Evolutionary conservation across 2,113 vertebrate genomes (phyloP).

Genomic region (Pogona vitticeps): DNA sequence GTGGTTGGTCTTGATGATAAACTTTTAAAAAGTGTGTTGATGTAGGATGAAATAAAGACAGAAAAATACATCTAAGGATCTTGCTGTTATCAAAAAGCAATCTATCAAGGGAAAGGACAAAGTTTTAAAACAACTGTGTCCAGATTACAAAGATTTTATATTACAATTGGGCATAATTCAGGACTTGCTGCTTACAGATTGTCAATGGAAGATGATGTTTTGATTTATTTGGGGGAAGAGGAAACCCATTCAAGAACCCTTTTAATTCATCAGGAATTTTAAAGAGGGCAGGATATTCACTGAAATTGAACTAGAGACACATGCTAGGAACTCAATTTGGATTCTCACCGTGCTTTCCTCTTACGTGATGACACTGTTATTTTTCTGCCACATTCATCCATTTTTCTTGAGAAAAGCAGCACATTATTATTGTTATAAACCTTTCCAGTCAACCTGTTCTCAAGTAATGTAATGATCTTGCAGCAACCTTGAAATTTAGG

Average conservation of each 20-base stretch:
- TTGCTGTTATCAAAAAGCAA: too few relatives aligned
- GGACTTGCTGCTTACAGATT: slow-evolving; percentile 2
- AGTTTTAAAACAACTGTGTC: too few relatives aligned
- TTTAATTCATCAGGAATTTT: slow-evolving; percentile 48
- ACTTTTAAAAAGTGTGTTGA: too few relatives aligned
- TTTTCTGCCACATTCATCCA: slow-evolving; percentile 46
- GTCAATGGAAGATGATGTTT: slow-evolving; percentile 25
- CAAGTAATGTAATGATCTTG: neutral
- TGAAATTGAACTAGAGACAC: slow-evolving; percentile 42
- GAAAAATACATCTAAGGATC: too few relatives aligned
- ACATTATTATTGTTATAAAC: neutral
- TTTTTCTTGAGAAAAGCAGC: neutral
- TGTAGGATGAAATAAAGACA: too few relatives aligned
- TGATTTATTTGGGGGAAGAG: neutral
- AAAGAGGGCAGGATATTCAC: slow-evolving; percentile 38
- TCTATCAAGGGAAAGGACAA: too few relatives aligned
- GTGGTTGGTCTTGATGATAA: too few relatives aligned
- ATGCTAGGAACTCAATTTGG: slow-evolving; percentile 36
- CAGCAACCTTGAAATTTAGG: too few relatives aligned
- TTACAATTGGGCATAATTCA: too few relatives aligned
- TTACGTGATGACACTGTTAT: slow-evolving; percentile 31
- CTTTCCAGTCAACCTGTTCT: neutral
- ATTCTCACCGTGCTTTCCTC: slow-evolving; percentile 40
- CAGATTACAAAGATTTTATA: too few relatives aligned
- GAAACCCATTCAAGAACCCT: slow-evolving; percentile 33